Conservation (phyloP, 2,888 invertebrate species). For the Tanaodytes sp. region DNA sequence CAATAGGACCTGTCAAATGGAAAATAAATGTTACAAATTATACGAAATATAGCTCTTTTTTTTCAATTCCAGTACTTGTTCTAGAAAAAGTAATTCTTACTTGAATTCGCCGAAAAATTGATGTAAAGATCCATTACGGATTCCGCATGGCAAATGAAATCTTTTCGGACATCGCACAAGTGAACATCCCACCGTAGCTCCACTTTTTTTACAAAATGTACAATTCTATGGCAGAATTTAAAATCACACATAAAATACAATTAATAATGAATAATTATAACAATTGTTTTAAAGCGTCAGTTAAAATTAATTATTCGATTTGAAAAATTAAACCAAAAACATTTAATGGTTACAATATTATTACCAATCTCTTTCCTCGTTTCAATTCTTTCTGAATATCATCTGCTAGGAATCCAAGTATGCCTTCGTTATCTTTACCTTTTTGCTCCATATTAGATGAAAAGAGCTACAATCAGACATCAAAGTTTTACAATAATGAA, state of each 20-base stretch:
- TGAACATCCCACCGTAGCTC: slow-evolving; percentile 85
- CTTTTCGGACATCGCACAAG: slow-evolving; percentile 77
- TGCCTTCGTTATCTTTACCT: slow-evolving; percentile 80
- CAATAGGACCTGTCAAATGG: too few species aligned
- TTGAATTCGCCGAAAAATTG: slow-evolving; percentile 78
- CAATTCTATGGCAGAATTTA: slow-evolving; percentile 75
- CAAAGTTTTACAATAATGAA: too few species aligned
- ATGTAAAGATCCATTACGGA: slow-evolving; percentile 77
- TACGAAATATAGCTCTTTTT: too few species aligned
- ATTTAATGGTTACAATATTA: too few species aligned
- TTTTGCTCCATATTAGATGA: slow-evolving; percentile 81
- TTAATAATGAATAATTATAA: slow-evolving; percentile 1
- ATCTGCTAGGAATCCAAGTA: slow-evolving; percentile 80
- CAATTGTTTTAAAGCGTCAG: background rate
- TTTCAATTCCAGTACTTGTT: too few species aligned
- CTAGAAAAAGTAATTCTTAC: slow-evolving; percentile 59
- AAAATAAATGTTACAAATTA: too few species aligned
- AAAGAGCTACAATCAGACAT: too few species aligned
- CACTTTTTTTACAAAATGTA: slow-evolving; percentile 77
- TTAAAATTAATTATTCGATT: background rate
- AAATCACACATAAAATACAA: too few species aligned
- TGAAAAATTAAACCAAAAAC: too few species aligned
- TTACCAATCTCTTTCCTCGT: slow-evolving; percentile 80
- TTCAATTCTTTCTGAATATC: slow-evolving; percentile 81
- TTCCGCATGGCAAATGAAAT: slow-evolving; percentile 86